These are phyloP conservation scores for Holothuria scabra DNA, from an alignment of 53 echinoderm and acorn worm species.

Conservation along the genomic window DNA sequence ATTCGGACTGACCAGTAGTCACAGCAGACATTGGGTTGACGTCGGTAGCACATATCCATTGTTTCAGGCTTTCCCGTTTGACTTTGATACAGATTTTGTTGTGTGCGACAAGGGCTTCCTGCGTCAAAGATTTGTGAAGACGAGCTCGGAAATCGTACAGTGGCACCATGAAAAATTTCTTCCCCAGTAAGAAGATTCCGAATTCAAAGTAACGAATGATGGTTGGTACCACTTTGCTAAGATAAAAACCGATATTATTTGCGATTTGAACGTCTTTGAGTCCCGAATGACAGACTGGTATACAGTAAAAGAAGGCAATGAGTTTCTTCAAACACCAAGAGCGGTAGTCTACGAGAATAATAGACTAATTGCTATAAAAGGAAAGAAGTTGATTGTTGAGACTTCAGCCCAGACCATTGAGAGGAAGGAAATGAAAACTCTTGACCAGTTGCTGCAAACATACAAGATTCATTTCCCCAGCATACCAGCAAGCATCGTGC, in stretches of 20 bases:
- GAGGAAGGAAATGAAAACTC: background rate
- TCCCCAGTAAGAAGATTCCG: background rate
- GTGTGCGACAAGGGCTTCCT: constrained; percentile 9
- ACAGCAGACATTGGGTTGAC: constrained; percentile 15
- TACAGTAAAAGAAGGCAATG: background rate
- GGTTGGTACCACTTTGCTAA: constrained; percentile 33
- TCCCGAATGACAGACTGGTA: background rate
- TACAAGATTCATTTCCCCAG: constrained; percentile 10
- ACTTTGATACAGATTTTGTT: constrained; percentile 23
- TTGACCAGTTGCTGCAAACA: background rate
- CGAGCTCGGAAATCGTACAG: background rate
- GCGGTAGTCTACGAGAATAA: background rate
- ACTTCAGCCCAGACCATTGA: background rate
- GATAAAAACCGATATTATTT: background rate
- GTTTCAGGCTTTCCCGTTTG: constrained; percentile 39
- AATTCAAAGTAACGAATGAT: background rate
- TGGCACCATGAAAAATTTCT: constrained; percentile 5
- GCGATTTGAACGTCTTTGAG: constrained; percentile 27
- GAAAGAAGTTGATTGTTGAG: constrained; percentile 1
- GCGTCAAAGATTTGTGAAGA: constrained; percentile 17
- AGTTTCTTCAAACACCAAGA: constrained; percentile 13
- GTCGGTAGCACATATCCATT: constrained; percentile 47
- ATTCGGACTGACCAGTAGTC: background rate
- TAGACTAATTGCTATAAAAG: constrained; percentile 38
- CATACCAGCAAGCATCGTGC: background rate